Base-by-base conservation (phyloP, 2,113 vertebrate species). In the Phaethon lepturus region DNA sequence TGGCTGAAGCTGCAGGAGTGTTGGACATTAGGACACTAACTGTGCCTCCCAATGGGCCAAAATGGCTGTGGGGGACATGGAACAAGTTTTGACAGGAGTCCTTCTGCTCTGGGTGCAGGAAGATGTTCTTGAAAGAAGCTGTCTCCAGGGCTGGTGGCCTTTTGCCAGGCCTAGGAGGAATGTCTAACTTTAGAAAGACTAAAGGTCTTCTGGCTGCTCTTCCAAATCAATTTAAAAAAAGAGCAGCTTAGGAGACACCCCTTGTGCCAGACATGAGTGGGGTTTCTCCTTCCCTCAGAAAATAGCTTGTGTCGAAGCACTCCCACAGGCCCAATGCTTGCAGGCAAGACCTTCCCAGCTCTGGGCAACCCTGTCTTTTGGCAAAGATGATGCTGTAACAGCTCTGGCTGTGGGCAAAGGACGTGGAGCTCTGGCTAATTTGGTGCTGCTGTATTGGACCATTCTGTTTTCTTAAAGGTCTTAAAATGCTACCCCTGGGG, bases 251-350 rank as follows among this genome's bases (percentile, higher is more conserved):
- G 77, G 50, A 75, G 55, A 75, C 22, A 24, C 10, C 10, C 12
- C 22, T 16, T 63, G 23, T 29, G n/a, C 19, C 45, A 52, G 35
- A 40, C 0, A 1, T 8, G 45, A 47, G 33, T 4, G 60, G 33
- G 29, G 33, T 58, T 26, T 68, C 25, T 31, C 14, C 23, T 49
- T 78, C 50, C 56, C 47, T 38, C 13, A 52, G 68, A 35, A 53
- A 86, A 47, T 1, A 17, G 35, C 1, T 0, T 0, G 2, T 52
- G 35, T 45, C 25, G 19, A 67, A 85, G 82, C 47, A 28, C 8
- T 67, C 38, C 45, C 5, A 3, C 72, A 49, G 38, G 58, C 15
- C 47, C 0, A 4, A 17, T 0, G 10, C 62, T 16, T 29, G n/a
- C 29, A 79, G 56, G 58, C 6, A 8, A 44, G 75, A 60, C 23